Evolutionary conservation across 2,888 invertebrate species (phyloP), one percentile per base, ranked within the genome.

Genomic region (Mythimna ferrago): DNA sequence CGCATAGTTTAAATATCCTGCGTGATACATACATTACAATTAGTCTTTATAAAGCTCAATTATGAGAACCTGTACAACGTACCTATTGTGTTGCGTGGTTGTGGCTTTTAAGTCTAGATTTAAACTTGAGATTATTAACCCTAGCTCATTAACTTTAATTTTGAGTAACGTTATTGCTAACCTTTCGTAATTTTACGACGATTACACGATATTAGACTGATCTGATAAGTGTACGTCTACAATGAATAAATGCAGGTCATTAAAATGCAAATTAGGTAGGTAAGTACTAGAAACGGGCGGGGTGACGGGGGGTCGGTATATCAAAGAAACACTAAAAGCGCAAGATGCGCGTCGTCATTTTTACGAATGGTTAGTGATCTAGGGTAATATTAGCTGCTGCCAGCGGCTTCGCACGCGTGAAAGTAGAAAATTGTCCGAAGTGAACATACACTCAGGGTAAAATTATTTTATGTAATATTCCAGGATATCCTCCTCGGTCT

Each of bases 1-100:
- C 48, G 60, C 21, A 35, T 16, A 53, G 14, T 65, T 51, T 67
- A 56, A 62, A 80, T 53, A 78, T 68, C 64, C 76, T 65, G 62
- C 19, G 44, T 9, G 14, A 19, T 41, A n/a, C 7, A 41, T 38
- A 61, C 38, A 61, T 21, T 61, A 61, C 19, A 72, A 76, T 57
- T 10, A 60, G 41, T 63, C 26, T 54, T 71, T 71, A 58, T 71
- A 32, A 26, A 54, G 35, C 44, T 62, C 51, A 44, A 63, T 69
- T 41, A 11, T 32, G 19, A 21, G 54, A 38, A 63, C 6, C 14
- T 1, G 48, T 54, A 78, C 58, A 72, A 54, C 64, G 32, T 48
- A 11, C 32, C 32, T 32, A 54, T 19, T 10, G 26, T 11, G 62
- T 63, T n/a, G 53, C 14, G n/a, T 6, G 44, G 44, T 26, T 44